These are phyloP conservation scores for Argyrosomus japonicus DNA, from an alignment of 2,113 vertebrate species.

Conservation along the genomic window DNA sequence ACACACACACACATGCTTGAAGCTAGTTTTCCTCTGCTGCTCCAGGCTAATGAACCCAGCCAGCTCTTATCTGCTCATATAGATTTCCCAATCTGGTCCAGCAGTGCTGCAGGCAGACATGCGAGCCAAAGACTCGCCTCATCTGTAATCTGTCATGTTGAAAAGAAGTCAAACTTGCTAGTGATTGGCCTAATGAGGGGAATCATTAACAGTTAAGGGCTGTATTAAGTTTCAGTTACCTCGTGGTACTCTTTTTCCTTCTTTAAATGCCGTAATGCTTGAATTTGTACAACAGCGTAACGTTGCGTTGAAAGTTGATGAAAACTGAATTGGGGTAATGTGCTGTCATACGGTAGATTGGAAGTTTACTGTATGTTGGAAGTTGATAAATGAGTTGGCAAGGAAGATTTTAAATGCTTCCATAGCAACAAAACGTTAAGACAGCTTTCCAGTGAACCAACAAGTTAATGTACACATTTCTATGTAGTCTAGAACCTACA, in stretches of 20 bases:
- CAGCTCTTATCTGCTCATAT: slow-evolving; percentile 70
- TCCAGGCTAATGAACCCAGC: slow-evolving; percentile 65
- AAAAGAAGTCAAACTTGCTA: slow-evolving; percentile 65
- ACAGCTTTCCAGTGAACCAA: neutral
- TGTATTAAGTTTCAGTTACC: slow-evolving; percentile 56
- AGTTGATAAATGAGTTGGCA: neutral
- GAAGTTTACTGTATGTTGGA: neutral
- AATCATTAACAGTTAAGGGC: slow-evolving; percentile 66
- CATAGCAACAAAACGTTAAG: neutral
- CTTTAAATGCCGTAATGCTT: neutral
- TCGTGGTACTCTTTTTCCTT: slow-evolving; percentile 12
- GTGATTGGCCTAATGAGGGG: slow-evolving; percentile 68
- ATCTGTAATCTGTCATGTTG: slow-evolving; percentile 66
- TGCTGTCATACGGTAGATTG: neutral
- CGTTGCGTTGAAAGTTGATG: neutral
- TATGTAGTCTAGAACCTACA: neutral
- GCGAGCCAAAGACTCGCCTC: slow-evolving; percentile 44
- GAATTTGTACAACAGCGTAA: slow-evolving; percentile 6
- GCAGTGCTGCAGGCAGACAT: slow-evolving; percentile 43
- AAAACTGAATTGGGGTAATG: neutral
- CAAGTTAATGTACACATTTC: neutral
- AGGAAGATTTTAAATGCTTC: neutral
- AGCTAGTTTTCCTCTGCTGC: slow-evolving; percentile 44
- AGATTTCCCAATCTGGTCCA: slow-evolving; percentile 66
- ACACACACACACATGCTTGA: neutral